Base-by-base conservation (phyloP, 1,140 invertebrate species). In the Solenopsis invicta region DNA sequence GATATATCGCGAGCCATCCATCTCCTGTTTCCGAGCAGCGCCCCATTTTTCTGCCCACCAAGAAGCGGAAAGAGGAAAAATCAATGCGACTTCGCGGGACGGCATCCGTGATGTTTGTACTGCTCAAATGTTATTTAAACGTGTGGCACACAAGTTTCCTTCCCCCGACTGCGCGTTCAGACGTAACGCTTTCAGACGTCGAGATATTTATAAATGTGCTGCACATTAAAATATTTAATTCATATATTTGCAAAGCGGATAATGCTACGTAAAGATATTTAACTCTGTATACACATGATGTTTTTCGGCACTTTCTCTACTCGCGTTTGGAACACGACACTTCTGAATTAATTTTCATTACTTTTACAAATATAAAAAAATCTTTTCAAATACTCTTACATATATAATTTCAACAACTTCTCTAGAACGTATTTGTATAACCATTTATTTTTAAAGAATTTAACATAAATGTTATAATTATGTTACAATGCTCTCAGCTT, bases 1-100 rank as follows among this genome's bases (percentile, higher is more conserved):
- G 93, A 94, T 94, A 91, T 92, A 94, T 93, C 86, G 85, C 80
- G 69, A 74, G 69, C 86, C 90, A 82, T 89, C 90, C 90, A 92
- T 92, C 88, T 88, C 85, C 91, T 59, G 74, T 66, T 85, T 85
- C 54, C 69, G 69, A 75, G 48, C 69, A 37, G 41, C 80, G 56
- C 29, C 6, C 69, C 80, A 84, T 84, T 84, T 84, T 84, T 84
- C 80, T 48, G 13, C 8, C 8, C 16, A 18, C 54, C 18, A 34
- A 50, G 24, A 75, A 18, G 69, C 56, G 77, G 66, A 54, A n/a
- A 10, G 24, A 29, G 45, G 67, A 82, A 74, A 61, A 74, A 75
- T 62, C 67, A 50, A 84, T 74, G 80, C 12, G 21, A 59, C 24
- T 72, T 72, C 37, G 50, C 59, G 29, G 18, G 16, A 50, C 18